Evolutionary conservation across 2,113 vertebrate genomes (phyloP).

Genomic region (Prolemur simus): DNA sequence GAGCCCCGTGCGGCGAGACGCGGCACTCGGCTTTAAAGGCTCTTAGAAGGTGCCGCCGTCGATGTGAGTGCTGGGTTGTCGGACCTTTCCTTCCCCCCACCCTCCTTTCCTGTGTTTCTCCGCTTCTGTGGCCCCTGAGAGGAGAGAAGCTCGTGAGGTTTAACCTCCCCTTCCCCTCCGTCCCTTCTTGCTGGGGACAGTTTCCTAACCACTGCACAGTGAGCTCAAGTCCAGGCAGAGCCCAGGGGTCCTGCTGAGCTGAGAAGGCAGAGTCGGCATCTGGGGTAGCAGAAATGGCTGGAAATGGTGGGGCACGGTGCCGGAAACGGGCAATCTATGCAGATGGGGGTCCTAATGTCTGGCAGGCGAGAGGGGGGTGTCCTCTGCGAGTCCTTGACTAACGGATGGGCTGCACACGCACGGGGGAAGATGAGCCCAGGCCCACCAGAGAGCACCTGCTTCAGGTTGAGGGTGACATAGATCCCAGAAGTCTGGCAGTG

Average conservation of each 20-base stretch:
- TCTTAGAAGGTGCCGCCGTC: neutral
- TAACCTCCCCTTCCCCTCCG: neutral
- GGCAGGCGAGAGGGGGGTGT: neutral
- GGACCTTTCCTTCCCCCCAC: neutral
- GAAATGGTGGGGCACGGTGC: neutral
- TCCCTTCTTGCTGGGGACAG: neutral
- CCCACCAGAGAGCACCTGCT: neutral
- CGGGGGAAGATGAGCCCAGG: neutral
- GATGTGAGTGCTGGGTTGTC: neutral
- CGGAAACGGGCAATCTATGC: neutral
- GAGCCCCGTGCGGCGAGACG: neutral
- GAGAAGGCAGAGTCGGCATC: neutral
- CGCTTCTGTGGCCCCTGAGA: neutral
- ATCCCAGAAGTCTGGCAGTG: neutral
- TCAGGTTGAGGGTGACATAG: neutral
- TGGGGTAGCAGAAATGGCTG: neutral
- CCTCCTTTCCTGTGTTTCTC: neutral
- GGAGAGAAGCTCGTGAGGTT: neutral
- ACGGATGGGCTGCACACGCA: neutral
- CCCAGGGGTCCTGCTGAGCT: no score
- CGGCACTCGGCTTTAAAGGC: neutral
- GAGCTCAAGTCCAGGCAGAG: neutral
- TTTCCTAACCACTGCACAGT: neutral
- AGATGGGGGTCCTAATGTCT: neutral
- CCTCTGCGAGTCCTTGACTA: neutral